Base-by-base conservation (phyloP, 2,888 invertebrate genomes). In the Harpalus rubripes region DNA sequence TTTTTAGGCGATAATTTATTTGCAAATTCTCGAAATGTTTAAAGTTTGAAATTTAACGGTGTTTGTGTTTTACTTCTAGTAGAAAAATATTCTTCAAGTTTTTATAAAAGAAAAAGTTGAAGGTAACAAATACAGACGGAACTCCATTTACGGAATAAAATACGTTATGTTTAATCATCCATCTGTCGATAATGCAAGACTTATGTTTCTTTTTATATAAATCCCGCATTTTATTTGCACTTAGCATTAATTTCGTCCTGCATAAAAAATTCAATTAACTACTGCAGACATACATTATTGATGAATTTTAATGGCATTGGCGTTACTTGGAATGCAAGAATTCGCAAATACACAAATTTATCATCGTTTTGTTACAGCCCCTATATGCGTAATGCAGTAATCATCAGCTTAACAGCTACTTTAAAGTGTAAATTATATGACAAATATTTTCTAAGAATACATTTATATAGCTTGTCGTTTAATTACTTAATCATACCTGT, bases 221-320 rank as follows among this genome's bases (percentile, higher is more conserved):
- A 81, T 81, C 81, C 81, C 81, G 81, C 81, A 81, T 81, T 81
- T 68, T 44, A 44, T 61, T 52, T 81, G 72, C 72, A 74, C 8
- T 74, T 74, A 44, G 8, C 44, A 74, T 41, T 74, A 44, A 74
- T 74, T 74, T 44, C 52, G 72, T 74, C 6, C 8, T 8, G 44
- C 44, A 52, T 8, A 52, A 52, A 52, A 52, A 52, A 52, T 10
- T 52, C 10, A 52, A 52, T 52, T 52, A 52, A 52, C 44, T 52
- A 52, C 44, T 52, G 44, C 44, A 0, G 44, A 59, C 15, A 59
- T 59, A 16, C 59, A 16, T 59, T 15, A 59, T 59, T 16, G 59
- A 59, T 16, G 68, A 6, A 16, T 59, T 59, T 52, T 52, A 59
- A 15, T 59, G 15, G 15, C 59, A 59, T 7, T 59, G 15, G 59